A percentile compares a stretch with the other conserved stretches of the same genome.
phyloP scores from a whole-genome alignment of 23 tunicate genomes.

The Clavelina lepadiformis region DNA sequence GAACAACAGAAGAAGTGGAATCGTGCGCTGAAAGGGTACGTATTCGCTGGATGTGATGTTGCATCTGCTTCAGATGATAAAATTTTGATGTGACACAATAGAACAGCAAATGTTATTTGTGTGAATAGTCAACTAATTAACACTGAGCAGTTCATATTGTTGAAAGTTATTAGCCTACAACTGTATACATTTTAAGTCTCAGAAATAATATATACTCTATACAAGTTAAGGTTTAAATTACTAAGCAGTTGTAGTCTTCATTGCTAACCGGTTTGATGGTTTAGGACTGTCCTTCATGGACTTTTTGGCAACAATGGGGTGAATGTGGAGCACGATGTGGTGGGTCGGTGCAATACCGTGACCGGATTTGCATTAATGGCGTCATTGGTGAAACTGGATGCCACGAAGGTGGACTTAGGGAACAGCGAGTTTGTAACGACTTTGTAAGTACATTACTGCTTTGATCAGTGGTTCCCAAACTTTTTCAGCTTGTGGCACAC shows the following conservation, averaged over 20 bases:
- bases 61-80: too few relatives aligned
- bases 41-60: background rate
- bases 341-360: slow-evolving; percentile 21
- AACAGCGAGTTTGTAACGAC: slow-evolving; percentile 13
- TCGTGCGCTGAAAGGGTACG: slow-evolving; percentile 3
- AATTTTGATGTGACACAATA: too few relatives aligned
- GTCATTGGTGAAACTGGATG: background rate
- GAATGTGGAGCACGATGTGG: slow-evolving; percentile 50
- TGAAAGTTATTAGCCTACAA: too few relatives aligned
- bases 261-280: background rate
- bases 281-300: slow-evolving; percentile 63
- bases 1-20: slow-evolving; percentile 16
- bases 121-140: too few relatives aligned
- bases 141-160: too few relatives aligned
- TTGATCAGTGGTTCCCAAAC: background rate
- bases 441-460: slow-evolving; percentile 9
- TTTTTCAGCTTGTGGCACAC: background rate
- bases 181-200: too few relatives aligned
- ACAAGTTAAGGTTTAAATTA: too few relatives aligned
- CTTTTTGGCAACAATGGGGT: slow-evolving; percentile 45
- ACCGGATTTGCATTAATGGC: slow-evolving; percentile 2
- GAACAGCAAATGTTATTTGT: too few relatives aligned
- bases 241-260: too few relatives aligned
- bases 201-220: too few relatives aligned
- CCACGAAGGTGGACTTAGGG: slow-evolving; percentile 6